phyloP scores from a whole-genome alignment of 2,113 vertebrate genomes.

The Turnix velox region DNA sequence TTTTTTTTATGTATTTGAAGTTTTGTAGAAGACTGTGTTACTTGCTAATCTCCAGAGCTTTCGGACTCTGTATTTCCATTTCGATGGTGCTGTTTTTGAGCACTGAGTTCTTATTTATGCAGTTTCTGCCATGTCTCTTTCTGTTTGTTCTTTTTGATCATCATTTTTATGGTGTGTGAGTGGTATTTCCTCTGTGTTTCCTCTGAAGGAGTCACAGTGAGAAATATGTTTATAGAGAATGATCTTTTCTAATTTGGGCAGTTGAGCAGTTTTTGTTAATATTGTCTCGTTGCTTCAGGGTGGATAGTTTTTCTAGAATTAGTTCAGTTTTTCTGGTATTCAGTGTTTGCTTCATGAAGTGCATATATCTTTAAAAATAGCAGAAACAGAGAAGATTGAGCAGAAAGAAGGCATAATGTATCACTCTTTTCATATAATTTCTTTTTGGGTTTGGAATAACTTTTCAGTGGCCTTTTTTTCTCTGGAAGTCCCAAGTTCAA shows the following conservation, averaged over 20 bases:
- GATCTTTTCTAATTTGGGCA: not conserved
- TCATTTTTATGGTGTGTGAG: accelerated
- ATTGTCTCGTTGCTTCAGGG: accelerated
- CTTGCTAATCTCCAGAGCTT: accelerated
- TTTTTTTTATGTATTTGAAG: accelerated
- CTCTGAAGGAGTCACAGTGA: accelerated
- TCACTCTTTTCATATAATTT: accelerated
- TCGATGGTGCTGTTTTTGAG: accelerated
- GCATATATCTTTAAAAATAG: accelerated
- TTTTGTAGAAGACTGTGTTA: accelerated
- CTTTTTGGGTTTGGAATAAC: accelerated
- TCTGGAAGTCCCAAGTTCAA: accelerated
- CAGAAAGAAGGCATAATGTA: too few relatives aligned
- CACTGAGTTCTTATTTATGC: accelerated
- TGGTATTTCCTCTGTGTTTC: accelerated
- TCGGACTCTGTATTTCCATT: accelerated
- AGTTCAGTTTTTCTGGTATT: not conserved
- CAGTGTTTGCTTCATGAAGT: not conserved
- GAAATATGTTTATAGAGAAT: not conserved
- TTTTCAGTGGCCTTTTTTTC: accelerated
- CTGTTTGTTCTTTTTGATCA: accelerated
- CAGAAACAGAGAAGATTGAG: too few relatives aligned
- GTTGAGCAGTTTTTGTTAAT: not conserved
- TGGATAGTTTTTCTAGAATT: not conserved
- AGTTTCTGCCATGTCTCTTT: not conserved